Base-by-base conservation (phyloP, 2,888 invertebrate genomes). In the Apodemia mormo region DNA sequence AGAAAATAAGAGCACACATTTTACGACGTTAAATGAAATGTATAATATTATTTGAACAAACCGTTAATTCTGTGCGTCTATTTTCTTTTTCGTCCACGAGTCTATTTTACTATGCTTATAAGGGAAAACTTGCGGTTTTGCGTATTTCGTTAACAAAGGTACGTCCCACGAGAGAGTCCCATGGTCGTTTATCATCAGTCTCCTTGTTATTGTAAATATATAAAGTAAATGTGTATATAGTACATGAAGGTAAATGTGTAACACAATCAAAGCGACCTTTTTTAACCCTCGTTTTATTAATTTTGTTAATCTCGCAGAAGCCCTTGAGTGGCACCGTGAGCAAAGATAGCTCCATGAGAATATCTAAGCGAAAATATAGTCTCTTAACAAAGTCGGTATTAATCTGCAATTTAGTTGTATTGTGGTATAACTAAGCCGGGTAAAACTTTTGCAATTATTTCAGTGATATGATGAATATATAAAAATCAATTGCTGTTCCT, bases 111-210 rank as follows among this genome's bases (percentile, higher is more conserved):
- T 12, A 45, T 12, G 45, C 12, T 45, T 45, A 45, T 45, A 10
- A 45, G 10, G 45, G 45, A 45, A 45, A 56, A 22, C n/a, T 56
- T 22, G 56, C 56, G 56, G 29, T 56, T 29, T 9, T 29, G n/a
- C 14, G 22, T 22, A 54, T 54, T 54, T 54, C 8, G 54, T 54
- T 54, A 54, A 54, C 54, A 54, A 54, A 54, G n/a, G 54, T 54
- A 22, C 22, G 54, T 54, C 54, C 22, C 54, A 22, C 56, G 22
- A 2, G n/a, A 56, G 9, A 22, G 7, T 22, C 56, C 29, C 29
- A n/a, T n/a, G 22, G 56, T 56, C 7, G 4, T 56, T 56, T 56
- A 56, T 56, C 56, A 56, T 29, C 9, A 45, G 56, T 56, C 29
- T 9, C 22, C 22, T 56, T 56, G 29, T 56, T 56, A 56, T 29